Percentiles rank a stretch among this genome's conserved stretches.
Conservation (phyloP, 2,888 invertebrate genomes). For the Patella pellucida region DNA sequence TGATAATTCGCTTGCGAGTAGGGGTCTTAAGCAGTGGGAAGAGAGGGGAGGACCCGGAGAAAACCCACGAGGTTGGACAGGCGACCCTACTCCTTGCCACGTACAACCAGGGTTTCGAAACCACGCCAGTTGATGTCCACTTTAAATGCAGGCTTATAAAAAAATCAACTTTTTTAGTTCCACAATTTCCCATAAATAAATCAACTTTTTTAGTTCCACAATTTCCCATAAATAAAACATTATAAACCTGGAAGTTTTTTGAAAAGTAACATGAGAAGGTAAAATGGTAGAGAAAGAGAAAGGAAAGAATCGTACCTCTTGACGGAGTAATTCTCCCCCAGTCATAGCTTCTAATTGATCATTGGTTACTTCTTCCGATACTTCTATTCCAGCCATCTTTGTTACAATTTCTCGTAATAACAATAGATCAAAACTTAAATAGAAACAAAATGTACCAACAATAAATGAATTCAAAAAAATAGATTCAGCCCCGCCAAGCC, state of each 20-base stretch:
- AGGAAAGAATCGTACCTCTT: conserved; percentile 79
- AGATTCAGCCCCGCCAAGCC: not conserved
- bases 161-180: too few relatives aligned
- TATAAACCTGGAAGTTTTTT: too few relatives aligned
- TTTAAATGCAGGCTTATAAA: not conserved
- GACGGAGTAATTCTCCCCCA: conserved; percentile 93
- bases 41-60: too few relatives aligned
- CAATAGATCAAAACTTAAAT: conserved; percentile 83
- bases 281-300: not conserved
- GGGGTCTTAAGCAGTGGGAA: too few relatives aligned
- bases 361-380: conserved; percentile 93
- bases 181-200: too few relatives aligned
- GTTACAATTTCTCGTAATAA: conserved; percentile 97
- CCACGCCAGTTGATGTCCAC: not conserved
- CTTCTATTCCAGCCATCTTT: conserved; percentile 99
- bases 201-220: too few relatives aligned
- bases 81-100: too few relatives aligned
- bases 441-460: not conserved
- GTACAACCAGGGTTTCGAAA: too few relatives aligned
- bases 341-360: conserved; percentile 97
- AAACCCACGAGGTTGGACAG: too few relatives aligned
- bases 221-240: too few relatives aligned
- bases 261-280: too few relatives aligned
- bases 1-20: too few relatives aligned
- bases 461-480: not conserved